Evolutionary conservation across 2,797 vertebrate genomes (phyloP), one percentile per base, ranked within the genome.

Genomic region (Nannoperca australis): DNA sequence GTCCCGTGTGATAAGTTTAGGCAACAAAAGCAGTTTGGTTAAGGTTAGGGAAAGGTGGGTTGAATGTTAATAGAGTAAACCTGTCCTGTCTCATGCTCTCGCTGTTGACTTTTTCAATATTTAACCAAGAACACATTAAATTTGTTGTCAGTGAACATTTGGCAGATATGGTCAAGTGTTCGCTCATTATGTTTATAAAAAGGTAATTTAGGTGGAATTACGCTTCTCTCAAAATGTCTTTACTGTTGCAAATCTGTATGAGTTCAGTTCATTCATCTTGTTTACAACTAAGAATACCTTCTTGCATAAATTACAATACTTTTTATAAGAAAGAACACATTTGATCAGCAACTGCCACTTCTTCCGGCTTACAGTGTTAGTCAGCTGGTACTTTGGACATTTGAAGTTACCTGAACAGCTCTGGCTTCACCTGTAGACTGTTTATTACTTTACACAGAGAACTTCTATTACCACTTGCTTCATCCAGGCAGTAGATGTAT

Each of bases 341-440:
- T 14, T 54, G 18, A 72, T 62, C 24, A 51, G n/a, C 24, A 8
- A 42, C 30, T 24, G 40, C 10, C 24, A 49, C 67, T 51, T 75
- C 58, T 68, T 58, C 66, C 15, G 55, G 58, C 73, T 38, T 22
- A n/a, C 1, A 18, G 49, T 17, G 5, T 49, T 54, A 49, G 3
- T 17, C 47, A 30, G n/a, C 50, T 30, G 38, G n/a, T 61, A 18
- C 22, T 55, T 53, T 62, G 54, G 70, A 69, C 45, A 36, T 78
- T 62, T 34, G 75, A 82, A 53, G 56, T 81, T 56, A 67, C 24
- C n/a, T 38, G 30, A 65, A 30, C 32, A 55, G 59, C 40, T 2
- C 44, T 42, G 63, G 4, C 20, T 65, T 73, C 36, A 11, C 2
- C 7, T 66, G 32, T 69, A n/a, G 77, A 61, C 9, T 22, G 17